phyloP scores from a whole-genome alignment of 2,113 vertebrate species.

The Aptenodytes patagonicus region DNA sequence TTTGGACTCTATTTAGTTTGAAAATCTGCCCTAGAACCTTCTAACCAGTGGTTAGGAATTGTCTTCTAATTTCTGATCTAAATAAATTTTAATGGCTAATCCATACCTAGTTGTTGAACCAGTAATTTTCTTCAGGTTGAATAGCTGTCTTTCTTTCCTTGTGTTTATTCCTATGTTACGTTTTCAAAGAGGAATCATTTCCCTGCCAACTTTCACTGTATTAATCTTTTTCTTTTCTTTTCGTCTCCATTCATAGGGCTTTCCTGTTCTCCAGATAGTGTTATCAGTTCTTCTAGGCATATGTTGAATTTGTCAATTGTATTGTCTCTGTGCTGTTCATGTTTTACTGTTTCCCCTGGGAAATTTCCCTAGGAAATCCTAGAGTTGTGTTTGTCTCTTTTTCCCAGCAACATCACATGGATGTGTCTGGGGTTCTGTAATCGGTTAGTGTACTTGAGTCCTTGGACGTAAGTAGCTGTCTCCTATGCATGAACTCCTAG shows the following conservation, averaged over 20 bases:
- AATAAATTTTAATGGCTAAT: background rate
- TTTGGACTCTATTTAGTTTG: background rate
- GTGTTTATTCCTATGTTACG: background rate
- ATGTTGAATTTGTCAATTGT: background rate
- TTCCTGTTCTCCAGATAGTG: background rate
- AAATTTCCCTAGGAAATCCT: background rate
- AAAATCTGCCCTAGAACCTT: background rate
- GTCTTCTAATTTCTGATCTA: background rate
- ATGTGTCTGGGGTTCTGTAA: background rate
- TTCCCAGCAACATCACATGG: background rate
- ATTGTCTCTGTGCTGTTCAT: background rate
- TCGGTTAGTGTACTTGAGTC: background rate
- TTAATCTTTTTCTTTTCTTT: background rate
- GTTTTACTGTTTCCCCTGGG: background rate
- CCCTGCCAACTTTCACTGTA: background rate
- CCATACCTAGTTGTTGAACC: background rate
- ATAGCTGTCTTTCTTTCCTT: background rate
- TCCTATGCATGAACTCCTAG: background rate
- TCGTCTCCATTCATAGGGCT: background rate
- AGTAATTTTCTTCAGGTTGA: background rate
- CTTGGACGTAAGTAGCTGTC: background rate
- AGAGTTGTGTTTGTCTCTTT: background rate
- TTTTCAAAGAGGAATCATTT: background rate
- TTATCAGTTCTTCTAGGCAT: background rate
- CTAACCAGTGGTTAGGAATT: background rate